Percentiles rank a stretch among this genome's conserved stretches.
Conservation (phyloP, 1,140 invertebrate genomes). For the Anastatus disparis region DNA sequence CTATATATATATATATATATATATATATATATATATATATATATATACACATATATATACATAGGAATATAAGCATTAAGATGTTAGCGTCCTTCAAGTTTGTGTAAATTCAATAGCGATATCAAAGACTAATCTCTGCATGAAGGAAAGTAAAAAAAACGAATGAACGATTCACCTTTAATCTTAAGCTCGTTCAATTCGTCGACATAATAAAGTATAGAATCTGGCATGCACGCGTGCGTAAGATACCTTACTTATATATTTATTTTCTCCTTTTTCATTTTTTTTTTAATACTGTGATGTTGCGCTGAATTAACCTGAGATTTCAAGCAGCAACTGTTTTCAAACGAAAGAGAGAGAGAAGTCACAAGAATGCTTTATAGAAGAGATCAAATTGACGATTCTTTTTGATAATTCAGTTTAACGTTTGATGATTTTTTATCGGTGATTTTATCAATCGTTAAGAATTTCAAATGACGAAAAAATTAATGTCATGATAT, state of each 20-base stretch:
- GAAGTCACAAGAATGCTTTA: background rate
- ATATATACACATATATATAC: too few relatives aligned
- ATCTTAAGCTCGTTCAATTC: conserved; percentile 13
- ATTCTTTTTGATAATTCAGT: background rate
- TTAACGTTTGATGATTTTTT: background rate
- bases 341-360: background rate
- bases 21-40: too few relatives aligned
- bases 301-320: background rate
- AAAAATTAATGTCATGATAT: too few relatives aligned
- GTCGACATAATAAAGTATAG: conserved; percentile 17
- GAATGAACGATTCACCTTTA: conserved; percentile 17
- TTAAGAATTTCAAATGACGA: too few relatives aligned
- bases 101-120: background rate
- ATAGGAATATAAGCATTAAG: conserved; percentile 24
- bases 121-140: conserved; percentile 24
- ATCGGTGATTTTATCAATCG: too few relatives aligned
- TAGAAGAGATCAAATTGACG: background rate
- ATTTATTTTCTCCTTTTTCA: background rate
- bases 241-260: background rate
- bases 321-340: background rate
- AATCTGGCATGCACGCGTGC: conserved; percentile 3
- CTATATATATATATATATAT: too few relatives aligned
- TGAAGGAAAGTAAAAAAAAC: conserved; percentile 17
- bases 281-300: background rate
- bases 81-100: conserved; percentile 6